A percentile compares a stretch with the other conserved stretches of the same genome.
phyloP scores from a whole-genome alignment of 2,888 invertebrate genomes.

The Bugulina stolonifera region DNA sequence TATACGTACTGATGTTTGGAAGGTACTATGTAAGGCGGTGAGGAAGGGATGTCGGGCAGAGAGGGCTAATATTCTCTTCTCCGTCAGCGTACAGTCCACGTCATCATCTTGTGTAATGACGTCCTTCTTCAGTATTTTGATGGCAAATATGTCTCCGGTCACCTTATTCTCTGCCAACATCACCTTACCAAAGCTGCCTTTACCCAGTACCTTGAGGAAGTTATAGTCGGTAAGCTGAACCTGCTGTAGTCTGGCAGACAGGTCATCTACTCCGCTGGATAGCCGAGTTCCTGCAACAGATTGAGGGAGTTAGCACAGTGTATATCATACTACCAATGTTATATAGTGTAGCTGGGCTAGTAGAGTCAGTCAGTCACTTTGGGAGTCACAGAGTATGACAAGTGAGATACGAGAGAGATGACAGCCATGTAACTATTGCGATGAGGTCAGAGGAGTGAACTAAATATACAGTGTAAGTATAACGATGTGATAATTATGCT shows the following conservation, averaged over 20 bases:
- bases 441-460: too few relatives aligned
- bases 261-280: neutral
- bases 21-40: conserved; percentile 91
- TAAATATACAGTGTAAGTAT: too few relatives aligned
- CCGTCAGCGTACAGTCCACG: conserved; percentile 98
- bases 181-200: conserved; percentile 96
- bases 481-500: too few relatives aligned
- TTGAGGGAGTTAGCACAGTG: too few relatives aligned
- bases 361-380: too few relatives aligned
- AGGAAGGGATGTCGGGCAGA: conserved; percentile 98
- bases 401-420: too few relatives aligned
- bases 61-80: conserved; percentile 89
- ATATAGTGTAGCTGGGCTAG: too few relatives aligned
- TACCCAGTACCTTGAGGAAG: conserved; percentile 97
- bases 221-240: conserved; percentile 69
- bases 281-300: too few relatives aligned
- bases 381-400: too few relatives aligned
- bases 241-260: neutral
- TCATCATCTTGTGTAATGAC: conserved; percentile 98
- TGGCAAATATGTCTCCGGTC: conserved; percentile 73
- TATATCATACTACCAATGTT: too few relatives aligned
- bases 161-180: conserved; percentile 93
- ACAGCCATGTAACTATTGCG: too few relatives aligned
- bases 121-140: conserved; percentile 86
- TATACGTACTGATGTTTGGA: conserved; percentile 73